These are phyloP conservation scores for Hirudo medicinalis DNA, from an alignment of 1,140 invertebrate species.

Conservation along the genomic window DNA sequence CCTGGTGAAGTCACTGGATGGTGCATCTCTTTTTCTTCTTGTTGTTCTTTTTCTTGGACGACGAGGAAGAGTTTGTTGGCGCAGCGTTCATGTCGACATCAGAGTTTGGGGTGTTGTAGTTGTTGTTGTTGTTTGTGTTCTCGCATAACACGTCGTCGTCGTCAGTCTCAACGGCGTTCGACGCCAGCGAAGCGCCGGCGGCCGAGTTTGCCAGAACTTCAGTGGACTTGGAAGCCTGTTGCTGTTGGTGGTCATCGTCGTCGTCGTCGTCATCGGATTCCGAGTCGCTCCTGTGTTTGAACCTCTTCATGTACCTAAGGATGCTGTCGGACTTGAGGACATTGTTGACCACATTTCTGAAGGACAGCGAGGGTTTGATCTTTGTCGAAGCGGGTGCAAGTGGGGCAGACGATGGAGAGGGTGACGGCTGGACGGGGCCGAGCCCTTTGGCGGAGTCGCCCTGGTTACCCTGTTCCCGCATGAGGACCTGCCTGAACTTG, in stretches of 20 bases:
- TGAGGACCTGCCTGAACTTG: conserved; percentile 33
- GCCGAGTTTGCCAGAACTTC: too few species aligned
- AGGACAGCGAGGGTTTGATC: conserved; percentile 3
- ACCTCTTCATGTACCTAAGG: conserved; percentile 16
- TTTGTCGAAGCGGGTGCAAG: neutral
- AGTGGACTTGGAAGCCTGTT: neutral
- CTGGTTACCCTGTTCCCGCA: conserved; percentile 1
- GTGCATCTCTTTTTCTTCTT: too few species aligned
- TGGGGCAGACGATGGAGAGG: neutral
- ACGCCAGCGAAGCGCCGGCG: neutral
- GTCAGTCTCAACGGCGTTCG: neutral
- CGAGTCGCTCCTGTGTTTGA: conserved; percentile 21
- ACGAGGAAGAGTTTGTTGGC: too few species aligned
- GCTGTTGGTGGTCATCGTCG: conserved; percentile 5
- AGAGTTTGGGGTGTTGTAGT: neutral
- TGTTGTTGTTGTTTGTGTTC: conserved; percentile 16
- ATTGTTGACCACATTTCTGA: conserved; percentile 18
- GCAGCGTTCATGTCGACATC: too few species aligned
- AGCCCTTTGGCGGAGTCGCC: neutral
- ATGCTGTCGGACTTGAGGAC: conserved; percentile 19
- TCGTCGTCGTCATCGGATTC: conserved; percentile 17
- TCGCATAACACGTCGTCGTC: neutral
- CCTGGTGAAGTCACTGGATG: too few species aligned
- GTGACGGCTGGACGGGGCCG: neutral
- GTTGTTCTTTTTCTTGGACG: too few species aligned